Evolutionary conservation across 2,888 invertebrate genomes (phyloP), one percentile per base, ranked within the genome.

Genomic region (Parnassius smintheus): DNA sequence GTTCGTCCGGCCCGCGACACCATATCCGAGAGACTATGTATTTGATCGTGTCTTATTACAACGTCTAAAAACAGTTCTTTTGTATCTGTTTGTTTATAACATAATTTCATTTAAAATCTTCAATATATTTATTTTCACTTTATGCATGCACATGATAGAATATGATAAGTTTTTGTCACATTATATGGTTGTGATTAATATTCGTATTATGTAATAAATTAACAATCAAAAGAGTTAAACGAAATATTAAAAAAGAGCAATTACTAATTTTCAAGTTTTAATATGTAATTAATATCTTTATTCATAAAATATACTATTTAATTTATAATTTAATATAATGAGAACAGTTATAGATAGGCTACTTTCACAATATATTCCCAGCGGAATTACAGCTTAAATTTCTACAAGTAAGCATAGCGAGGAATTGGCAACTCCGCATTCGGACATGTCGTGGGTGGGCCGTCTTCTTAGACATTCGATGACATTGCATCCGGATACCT

Each of bases 1-100:
- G 91, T 78, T 82, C 91, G 87, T 89, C 91, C 90, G 89, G 88
- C 81, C 76, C 72, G 74, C 77, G 82, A 77, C 71, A 73, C 80
- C 81, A 82, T 81, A 81, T 78, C 82, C 83, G 76, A 86, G 85
- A 77, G 78, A 68, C 67, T 76, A 76, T 63, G 48, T 48, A 53
- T 56, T 49, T 59, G 53, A 25, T 18, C 10, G 11, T 18, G 45
- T 58, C 22, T 13, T 11, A 45, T 51, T 56, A 56, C 12, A 46
- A 11, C 35, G 12, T 55, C 25, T 50, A 45, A 25, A 56, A 45
- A 61, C 22, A 12, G 49, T 49, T 35, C 35, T 35, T 35, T 7
- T 35, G 35, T 35, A 35, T 35, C 4, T 35, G 35, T 35, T 35
- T 35, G 7, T 35, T 35, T 35, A 35, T 35, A 35, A 35, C 7